These are phyloP conservation scores for Neodontobutis hainanensis DNA, from an alignment of 2,113 vertebrate species.

Conservation along the genomic window DNA sequence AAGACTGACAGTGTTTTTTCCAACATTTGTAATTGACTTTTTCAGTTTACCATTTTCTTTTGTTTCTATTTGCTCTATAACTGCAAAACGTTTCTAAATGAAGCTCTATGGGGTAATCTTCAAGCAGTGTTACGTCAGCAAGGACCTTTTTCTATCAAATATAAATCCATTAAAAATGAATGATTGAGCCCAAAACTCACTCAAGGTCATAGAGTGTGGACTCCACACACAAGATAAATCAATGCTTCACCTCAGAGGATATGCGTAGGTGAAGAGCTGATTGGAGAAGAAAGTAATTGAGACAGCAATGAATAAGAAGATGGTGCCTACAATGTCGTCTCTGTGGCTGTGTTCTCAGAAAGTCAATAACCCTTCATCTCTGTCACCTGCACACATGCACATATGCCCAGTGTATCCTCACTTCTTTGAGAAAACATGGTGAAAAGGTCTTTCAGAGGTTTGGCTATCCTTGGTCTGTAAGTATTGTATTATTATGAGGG, in stretches of 20 bases:
- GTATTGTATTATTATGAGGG: too few species aligned
- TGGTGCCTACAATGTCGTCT: conserved; percentile 17
- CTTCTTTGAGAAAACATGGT: too few species aligned
- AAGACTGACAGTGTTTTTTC: too few species aligned
- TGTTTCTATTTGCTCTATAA: too few species aligned
- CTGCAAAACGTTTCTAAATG: too few species aligned
- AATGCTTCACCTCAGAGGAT: conserved; percentile 13
- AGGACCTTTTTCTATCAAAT: neutral
- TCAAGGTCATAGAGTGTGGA: neutral
- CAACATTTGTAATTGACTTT: too few species aligned
- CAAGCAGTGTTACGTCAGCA: conserved; percentile 3
- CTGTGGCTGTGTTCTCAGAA: conserved; percentile 3
- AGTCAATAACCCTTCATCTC: neutral
- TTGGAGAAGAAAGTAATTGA: neutral
- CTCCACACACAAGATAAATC: conserved; percentile 15
- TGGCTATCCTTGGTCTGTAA: too few species aligned
- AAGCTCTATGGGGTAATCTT: neutral
- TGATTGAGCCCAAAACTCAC: conserved; percentile 15
- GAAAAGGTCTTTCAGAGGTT: too few species aligned
- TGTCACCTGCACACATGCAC: neutral
- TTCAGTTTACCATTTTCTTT: too few species aligned
- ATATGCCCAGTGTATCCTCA: neutral
- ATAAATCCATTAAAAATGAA: neutral
- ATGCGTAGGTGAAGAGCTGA: neutral
- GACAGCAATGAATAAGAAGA: conserved; percentile 8